Base-by-base conservation (phyloP, 1,140 invertebrate genomes). In the Melitaea cinxia region DNA sequence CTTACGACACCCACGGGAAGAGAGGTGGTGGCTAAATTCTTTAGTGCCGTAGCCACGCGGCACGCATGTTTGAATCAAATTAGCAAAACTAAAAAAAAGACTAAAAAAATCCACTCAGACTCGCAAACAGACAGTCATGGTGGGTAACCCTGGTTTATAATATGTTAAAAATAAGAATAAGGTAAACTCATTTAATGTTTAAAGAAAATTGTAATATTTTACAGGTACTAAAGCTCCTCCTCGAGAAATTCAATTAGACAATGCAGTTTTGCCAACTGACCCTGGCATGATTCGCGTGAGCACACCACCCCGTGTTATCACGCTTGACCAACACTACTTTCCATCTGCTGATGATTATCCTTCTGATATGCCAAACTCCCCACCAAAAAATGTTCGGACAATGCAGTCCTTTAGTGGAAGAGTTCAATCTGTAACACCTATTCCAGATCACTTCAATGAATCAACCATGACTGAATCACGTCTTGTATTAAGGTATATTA, bases 191-290 rank as follows among this genome's bases (percentile, higher is more conserved):
- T 28, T 4, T 28, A 4, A 28, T 28, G 3, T 28, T 28, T 28
- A 28, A 28, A 28, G 7, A 4, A 7, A 28, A 28, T n/a, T n/a
- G 26, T 3, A 4, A 3, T 28, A 4, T 33, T 33, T 33, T 4
- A 64, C 71, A 92, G 95, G 96, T 19, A 95, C 95, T 33, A 94
- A 94, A 83, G 95, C 96, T 42, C 93, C 96, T 9, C 96, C 96
- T 2, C 92, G 95, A 65, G 97, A 97, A 92, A 95, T 97, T 24
- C 93, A 94, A 73, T 91, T 97, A 77, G 97, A 97, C 78, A 96
- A 96, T 92, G 94, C 95, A 23, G 93, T 96, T 53, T 87, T 96
- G 77, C 93, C 94, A 61, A 92, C 93, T 63, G 94, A 96, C 72
- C 94, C 94, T 28, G 93, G 93, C 21, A 92, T 94, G 77, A 92